Conservation (phyloP, 1,140 invertebrate species). For the Tetragnatha versicolor region DNA sequence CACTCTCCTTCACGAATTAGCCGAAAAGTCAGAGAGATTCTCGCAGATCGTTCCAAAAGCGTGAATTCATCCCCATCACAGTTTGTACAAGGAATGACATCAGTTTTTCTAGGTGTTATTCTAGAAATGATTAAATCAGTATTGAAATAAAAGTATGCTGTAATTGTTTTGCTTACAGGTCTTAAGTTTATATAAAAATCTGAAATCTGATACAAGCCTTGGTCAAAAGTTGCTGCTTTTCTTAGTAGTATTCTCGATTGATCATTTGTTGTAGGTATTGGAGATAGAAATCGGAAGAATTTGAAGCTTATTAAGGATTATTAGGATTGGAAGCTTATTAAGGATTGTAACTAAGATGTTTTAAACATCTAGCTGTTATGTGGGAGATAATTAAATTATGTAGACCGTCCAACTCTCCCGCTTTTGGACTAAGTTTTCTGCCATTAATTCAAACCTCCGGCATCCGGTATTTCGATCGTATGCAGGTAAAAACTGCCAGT, state of each 20-base stretch:
- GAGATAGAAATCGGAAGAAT: slow-evolving; percentile 69
- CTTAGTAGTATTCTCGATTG: slow-evolving; percentile 72
- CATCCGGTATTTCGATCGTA: too few relatives aligned
- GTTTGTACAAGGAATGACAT: slow-evolving; percentile 71
- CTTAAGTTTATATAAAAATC: neutral
- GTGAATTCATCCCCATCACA: slow-evolving; percentile 65
- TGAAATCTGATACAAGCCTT: slow-evolving; percentile 87
- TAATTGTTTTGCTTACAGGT: neutral
- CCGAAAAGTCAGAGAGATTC: slow-evolving; percentile 91
- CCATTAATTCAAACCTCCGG: too few relatives aligned
- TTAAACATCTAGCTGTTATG: neutral
- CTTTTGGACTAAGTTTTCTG: too few relatives aligned
- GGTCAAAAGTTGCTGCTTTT: slow-evolving; percentile 89
- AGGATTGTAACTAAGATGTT: neutral
- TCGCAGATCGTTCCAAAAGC: slow-evolving; percentile 68
- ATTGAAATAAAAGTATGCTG: neutral
- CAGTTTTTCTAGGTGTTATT: slow-evolving; percentile 83
- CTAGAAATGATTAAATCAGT: slow-evolving; percentile 67
- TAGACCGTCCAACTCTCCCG: too few relatives aligned
- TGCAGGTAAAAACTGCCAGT: too few relatives aligned
- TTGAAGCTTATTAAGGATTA: neutral
- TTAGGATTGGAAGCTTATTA: neutral
- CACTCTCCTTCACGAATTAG: slow-evolving; percentile 72
- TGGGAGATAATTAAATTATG: too few relatives aligned
- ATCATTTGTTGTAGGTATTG: slow-evolving; percentile 84